Evolutionary conservation across 2,888 invertebrate genomes (phyloP), one percentile per base, ranked within the genome.

Genomic region (Oscheius sp.): DNA sequence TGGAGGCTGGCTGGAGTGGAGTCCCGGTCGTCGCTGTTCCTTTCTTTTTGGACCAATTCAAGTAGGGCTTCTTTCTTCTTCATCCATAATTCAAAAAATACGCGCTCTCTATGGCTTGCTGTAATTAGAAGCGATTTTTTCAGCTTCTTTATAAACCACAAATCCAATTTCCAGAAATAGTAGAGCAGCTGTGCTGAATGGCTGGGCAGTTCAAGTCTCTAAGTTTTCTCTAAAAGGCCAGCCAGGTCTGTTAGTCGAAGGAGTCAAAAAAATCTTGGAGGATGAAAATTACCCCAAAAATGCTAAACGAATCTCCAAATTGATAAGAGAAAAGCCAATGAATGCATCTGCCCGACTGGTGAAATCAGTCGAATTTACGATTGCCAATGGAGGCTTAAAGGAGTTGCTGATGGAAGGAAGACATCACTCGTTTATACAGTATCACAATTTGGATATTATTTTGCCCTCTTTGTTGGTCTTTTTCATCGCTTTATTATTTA

Each of bases 1-100:
- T 83, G 71, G 83, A 83, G 69, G 73, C 81, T 1, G 78, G 82
- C 1, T 52, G 70, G 39, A 53, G 64, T n/a, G 82, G 80, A 37
- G 71, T 76, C 42, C 82, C 82, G 2, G 45, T 83, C 3, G 27
- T 78, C 23, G 46, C 67, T 8, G 73, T 78, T n/a, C 76, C 76
- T 12, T 71, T 79, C 48, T 76, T 79, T 70, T 66, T 66, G 63
- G 67, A 61, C 68, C 68, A 76, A 69, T 63, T 75, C 37, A 46
- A 71, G 79, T 53, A 73, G 70, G 63, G n/a, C n/a, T n/a, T n/a
- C n/a, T n/a, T n/a, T n/a, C n/a, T n/a, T n/a, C n/a, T n/a, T n/a
- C n/a, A n/a, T n/a, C n/a, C n/a, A n/a, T n/a, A n/a, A n/a, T n/a
- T n/a, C n/a, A n/a, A n/a, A n/a, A n/a, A n/a, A n/a, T n/a, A n/a